These are phyloP conservation scores for Berghia stephanieae DNA, from an alignment of 1,140 invertebrate genomes.

Conservation along the genomic window DNA sequence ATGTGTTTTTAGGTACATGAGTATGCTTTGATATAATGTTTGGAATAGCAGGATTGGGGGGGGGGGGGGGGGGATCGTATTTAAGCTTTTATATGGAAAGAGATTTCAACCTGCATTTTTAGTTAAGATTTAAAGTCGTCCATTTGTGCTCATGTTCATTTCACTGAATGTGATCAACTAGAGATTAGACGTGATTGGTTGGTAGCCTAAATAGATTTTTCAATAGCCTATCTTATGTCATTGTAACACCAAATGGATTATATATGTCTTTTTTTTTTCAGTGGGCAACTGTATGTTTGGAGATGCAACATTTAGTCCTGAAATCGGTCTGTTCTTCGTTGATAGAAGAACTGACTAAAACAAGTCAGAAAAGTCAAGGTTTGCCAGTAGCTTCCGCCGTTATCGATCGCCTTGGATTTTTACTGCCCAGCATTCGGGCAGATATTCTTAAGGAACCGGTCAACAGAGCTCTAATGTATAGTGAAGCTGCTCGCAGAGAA, in stretches of 20 bases:
- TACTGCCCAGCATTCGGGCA: constrained; percentile 67
- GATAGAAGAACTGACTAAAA: constrained; percentile 82
- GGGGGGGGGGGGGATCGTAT: too few species aligned
- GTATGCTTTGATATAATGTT: too few species aligned
- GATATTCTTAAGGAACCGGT: constrained; percentile 50
- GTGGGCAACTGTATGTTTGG: constrained; percentile 90
- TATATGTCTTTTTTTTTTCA: constrained; percentile 67
- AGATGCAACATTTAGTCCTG: constrained; percentile 79
- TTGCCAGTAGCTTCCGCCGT: constrained; percentile 88
- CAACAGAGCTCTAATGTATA: constrained; percentile 78
- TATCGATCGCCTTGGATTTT: constrained; percentile 83
- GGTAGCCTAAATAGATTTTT: too few species aligned
- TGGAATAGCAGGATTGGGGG: too few species aligned
- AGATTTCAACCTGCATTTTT: too few species aligned
- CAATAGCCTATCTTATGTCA: background rate
- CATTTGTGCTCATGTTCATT: background rate
- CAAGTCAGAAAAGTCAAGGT: constrained; percentile 83
- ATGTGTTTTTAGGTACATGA: too few species aligned
- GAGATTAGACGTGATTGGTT: too few species aligned
- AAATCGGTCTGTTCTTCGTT: constrained; percentile 81
- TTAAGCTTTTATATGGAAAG: too few species aligned
- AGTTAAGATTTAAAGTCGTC: background rate
- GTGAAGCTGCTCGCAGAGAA: constrained; percentile 85
- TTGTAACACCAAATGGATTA: too few species aligned
- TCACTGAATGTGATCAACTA: background rate